Base-by-base conservation (phyloP, 2,113 vertebrate genomes). In the Struthio camelus region DNA sequence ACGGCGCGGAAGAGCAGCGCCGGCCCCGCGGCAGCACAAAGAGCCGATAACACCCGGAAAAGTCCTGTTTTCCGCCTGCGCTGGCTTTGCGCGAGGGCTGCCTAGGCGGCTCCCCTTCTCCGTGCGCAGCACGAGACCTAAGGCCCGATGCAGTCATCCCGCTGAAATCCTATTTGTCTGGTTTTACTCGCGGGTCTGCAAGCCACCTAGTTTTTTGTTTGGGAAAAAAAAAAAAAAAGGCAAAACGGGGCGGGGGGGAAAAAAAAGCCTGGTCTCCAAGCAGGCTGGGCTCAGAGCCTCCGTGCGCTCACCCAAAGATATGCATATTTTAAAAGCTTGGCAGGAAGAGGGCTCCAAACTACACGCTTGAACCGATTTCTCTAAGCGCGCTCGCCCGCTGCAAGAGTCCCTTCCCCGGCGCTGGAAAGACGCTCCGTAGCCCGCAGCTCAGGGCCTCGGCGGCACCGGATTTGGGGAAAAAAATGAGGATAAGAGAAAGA, bases 341-440 rank as follows among this genome's bases (percentile, higher is more conserved):
- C 96, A 97, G 96, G 80, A 95, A 97, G 96, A 96, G 96, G 96
- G 96, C 96, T 96, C 96, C 96, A 97, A 90, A 96, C 96, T 97
- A 97, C 96, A 94, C 95, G 90, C 17, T 69, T 88, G 34, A 90
- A 56, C 6, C 18, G 92, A 58, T 96, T 80, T 85, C 27, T 36
- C 1, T 3, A 58, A 34, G 54, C 70, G 34, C 0, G 1, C 62
- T 71, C 62, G 54, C 51, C 18, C 1, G 1, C 80, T 11, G 76
- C 44, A 32, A 18, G 40, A 44, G 40, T 14, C 9, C 50, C 58
- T 22, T 2, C 40, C 9, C 44, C 59, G 8, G 82, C 1, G 2
- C n/a, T n/a, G n/a, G n/a, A n/a, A n/a, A n/a, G n/a, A n/a, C n/a
- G n/a, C n/a, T n/a, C n/a, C n/a, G n/a, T n/a, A n/a, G n/a, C n/a